Percentiles rank a stretch among this genome's conserved stretches.
phyloP scores from a whole-genome alignment of 2,888 invertebrate species.

The Lamellibrachia satsuma region DNA sequence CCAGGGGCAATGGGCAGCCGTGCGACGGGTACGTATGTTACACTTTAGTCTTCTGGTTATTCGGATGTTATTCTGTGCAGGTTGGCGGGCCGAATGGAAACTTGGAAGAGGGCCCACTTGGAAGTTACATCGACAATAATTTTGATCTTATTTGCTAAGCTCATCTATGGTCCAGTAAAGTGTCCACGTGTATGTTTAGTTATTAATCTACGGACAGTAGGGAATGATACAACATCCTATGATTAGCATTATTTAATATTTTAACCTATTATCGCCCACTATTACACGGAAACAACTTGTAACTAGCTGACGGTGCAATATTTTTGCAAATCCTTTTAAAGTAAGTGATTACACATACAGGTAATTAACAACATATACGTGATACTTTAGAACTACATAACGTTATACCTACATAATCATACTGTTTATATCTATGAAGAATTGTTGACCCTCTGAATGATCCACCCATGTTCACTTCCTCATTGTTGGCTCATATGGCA shows the following conservation, averaged over 20 bases:
- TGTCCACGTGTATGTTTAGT: background rate
- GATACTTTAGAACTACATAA: no score
- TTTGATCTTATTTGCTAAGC: background rate
- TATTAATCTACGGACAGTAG: background rate
- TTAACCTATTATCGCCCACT: background rate
- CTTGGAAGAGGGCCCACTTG: background rate
- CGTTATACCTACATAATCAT: no score
- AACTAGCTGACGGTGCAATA: background rate
- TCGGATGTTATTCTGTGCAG: background rate
- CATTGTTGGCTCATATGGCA: no score
- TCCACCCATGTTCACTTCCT: no score
- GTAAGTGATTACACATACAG: no score
- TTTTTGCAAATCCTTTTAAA: background rate
- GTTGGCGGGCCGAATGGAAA: background rate
- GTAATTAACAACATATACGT: no score
- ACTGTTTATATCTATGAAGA: no score
- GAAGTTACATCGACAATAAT: background rate
- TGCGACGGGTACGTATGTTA: slow-evolving; percentile 48
- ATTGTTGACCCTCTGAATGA: no score
- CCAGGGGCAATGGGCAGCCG: slow-evolving; percentile 58
- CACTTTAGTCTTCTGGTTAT: background rate
- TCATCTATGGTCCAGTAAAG: background rate
- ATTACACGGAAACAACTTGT: background rate
- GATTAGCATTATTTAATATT: background rate
- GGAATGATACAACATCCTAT: background rate